These are phyloP conservation scores for Crepidodera aurea DNA, from an alignment of 2,888 invertebrate species.

Conservation along the genomic window DNA sequence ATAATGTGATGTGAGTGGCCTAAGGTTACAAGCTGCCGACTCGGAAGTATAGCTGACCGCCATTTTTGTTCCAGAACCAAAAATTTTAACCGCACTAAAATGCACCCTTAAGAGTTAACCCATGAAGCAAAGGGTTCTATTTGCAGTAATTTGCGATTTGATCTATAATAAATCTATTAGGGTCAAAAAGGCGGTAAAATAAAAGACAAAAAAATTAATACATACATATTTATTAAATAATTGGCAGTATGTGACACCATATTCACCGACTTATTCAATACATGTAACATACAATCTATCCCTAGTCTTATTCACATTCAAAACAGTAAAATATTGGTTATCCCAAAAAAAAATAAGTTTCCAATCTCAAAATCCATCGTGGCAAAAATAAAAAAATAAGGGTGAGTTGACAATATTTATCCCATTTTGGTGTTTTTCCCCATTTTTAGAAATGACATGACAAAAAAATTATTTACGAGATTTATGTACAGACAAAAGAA, in stretches of 20 bases:
- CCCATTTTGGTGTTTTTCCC: constrained; percentile 34
- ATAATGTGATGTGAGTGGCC: too few species aligned
- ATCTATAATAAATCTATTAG: not conserved
- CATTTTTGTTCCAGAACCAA: too few species aligned
- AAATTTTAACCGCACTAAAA: too few species aligned
- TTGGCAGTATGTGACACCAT: constrained; percentile 59
- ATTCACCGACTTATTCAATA: constrained; percentile 51
- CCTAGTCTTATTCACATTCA: constrained; percentile 56
- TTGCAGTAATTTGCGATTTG: too few species aligned
- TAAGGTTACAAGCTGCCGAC: too few species aligned
- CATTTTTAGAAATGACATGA: constrained; percentile 24
- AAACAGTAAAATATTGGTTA: constrained; percentile 49
- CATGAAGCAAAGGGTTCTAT: too few species aligned
- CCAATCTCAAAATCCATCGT: constrained; percentile 40
- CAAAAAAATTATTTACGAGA: constrained; percentile 26
- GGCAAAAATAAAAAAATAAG: constrained; percentile 26
- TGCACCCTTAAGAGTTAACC: too few species aligned
- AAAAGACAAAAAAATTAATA: constrained; percentile 19
- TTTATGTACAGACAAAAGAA: not conserved
- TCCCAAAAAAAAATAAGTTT: constrained; percentile 42
- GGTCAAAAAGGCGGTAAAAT: too few species aligned
- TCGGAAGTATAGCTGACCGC: too few species aligned
- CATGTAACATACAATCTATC: constrained; percentile 55
- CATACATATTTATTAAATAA: constrained; percentile 58
- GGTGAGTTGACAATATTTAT: not conserved